A percentile compares a stretch with the other conserved stretches of the same genome.
Conservation (phyloP, 2,888 invertebrate genomes). For the Phytoseiulus persimilis region DNA sequence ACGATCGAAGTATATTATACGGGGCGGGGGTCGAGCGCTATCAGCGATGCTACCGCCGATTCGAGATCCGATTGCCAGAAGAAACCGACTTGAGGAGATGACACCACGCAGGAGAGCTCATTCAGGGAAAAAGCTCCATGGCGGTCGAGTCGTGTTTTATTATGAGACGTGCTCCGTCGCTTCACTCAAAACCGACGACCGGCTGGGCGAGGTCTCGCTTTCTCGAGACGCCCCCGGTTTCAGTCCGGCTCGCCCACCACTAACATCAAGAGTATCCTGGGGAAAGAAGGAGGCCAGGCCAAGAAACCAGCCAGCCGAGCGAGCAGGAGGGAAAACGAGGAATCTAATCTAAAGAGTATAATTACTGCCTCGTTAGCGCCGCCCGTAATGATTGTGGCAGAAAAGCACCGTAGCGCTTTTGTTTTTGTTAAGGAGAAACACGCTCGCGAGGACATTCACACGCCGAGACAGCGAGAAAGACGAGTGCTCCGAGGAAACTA, state of each 20-base stretch:
- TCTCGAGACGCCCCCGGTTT: neutral
- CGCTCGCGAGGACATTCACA: neutral
- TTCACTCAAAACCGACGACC: neutral
- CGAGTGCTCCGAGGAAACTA: neutral
- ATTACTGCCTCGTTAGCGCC: slow-evolving; percentile 34
- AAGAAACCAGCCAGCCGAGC: slow-evolving; percentile 8
- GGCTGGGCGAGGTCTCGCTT: neutral
- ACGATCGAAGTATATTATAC: no score
- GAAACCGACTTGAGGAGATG: no score
- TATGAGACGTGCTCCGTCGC: neutral
- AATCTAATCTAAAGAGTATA: slow-evolving; percentile 38
- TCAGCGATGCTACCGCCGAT: no score
- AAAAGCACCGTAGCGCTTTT: slow-evolving; percentile 29
- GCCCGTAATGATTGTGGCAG: slow-evolving; percentile 28
- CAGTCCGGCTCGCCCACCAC: neutral
- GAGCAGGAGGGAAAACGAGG: neutral
- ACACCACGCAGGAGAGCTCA: neutral
- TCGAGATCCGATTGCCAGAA: no score
- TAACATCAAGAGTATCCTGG: neutral
- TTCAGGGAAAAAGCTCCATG: neutral
- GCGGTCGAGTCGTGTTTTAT: neutral
- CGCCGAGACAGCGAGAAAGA: neutral
- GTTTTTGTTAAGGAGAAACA: slow-evolving; percentile 17
- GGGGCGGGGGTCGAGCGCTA: no score
- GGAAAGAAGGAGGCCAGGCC: neutral